These are phyloP conservation scores for Antheraea pernyi DNA, from an alignment of 1,140 invertebrate species.

Conservation along the genomic window DNA sequence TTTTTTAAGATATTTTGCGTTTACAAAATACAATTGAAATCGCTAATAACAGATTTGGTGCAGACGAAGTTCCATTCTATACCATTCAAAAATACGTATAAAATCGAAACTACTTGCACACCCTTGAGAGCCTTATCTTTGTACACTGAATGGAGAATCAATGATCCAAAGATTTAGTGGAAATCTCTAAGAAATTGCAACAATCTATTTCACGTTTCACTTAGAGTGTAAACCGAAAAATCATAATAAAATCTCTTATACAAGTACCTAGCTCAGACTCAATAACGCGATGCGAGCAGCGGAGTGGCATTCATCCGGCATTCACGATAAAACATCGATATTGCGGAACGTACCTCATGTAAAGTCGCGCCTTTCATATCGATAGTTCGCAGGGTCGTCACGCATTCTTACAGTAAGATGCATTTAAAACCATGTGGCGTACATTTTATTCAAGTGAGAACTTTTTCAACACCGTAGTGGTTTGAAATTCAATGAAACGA, in stretches of 20 bases:
- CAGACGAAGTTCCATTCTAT: too few species aligned
- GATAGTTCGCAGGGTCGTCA: slow-evolving; percentile 11
- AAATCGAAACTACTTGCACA: neutral
- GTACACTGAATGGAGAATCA: neutral
- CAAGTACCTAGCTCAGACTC: slow-evolving; percentile 7
- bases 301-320: slow-evolving; percentile 9
- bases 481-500: too few species aligned
- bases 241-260: slow-evolving; percentile 10
- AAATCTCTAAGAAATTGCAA: slow-evolving; percentile 3
- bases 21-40: too few species aligned
- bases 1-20: too few species aligned
- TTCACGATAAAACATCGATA: slow-evolving; percentile 11
- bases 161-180: slow-evolving; percentile 9
- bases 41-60: too few species aligned
- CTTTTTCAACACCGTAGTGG: too few species aligned
- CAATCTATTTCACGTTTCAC: slow-evolving; percentile 16
- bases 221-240: slow-evolving; percentile 5
- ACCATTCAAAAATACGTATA: neutral
- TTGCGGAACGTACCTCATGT: slow-evolving; percentile 10
- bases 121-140: neutral
- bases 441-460: too few species aligned
- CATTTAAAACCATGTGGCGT: neutral
- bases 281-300: slow-evolving; percentile 8
- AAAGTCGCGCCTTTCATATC: slow-evolving; percentile 11
- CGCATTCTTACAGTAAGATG: neutral